Percentiles rank a stretch among this genome's conserved stretches.
Evolutionary conservation across 2,888 invertebrate species (phyloP).

Genomic region (Orthosia incerta): DNA sequence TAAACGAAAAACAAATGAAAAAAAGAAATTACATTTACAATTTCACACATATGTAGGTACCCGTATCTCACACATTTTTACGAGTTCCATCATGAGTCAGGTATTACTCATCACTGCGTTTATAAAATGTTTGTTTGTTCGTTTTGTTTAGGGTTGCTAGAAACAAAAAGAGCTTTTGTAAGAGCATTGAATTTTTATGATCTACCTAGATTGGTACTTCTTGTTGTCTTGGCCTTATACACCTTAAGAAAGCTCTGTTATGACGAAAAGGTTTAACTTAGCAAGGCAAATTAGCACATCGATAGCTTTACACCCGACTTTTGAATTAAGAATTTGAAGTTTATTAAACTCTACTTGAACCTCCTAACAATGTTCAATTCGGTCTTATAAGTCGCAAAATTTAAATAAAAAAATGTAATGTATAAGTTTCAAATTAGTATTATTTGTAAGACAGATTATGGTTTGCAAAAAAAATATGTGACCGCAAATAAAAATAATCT

Average conservation of each 20-base stretch:
- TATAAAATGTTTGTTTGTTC: constrained; percentile 47
- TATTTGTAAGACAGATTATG: no score
- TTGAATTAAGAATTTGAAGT: no score
- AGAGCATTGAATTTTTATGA: neutral
- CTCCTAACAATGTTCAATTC: no score
- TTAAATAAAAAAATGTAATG: no score
- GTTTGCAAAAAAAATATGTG: no score
- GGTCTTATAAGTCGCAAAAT: no score
- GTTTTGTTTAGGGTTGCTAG: constrained; percentile 20
- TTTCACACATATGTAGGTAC: constrained; percentile 32
- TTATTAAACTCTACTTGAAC: no score
- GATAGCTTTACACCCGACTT: no score
- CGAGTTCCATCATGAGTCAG: constrained; percentile 54
- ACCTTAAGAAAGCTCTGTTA: neutral
- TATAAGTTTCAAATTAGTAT: no score
- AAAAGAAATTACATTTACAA: constrained; percentile 44
- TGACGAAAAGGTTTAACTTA: neutral
- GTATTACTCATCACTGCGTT: constrained; percentile 48
- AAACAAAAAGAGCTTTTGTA: neutral
- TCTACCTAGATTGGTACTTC: neutral
- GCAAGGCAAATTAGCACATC: no score
- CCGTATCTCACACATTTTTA: constrained; percentile 48
- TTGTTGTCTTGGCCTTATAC: neutral
- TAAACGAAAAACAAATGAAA: constrained; percentile 45
- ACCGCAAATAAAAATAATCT: no score